phyloP scores from a whole-genome alignment of 1,140 invertebrate genomes.

The Cydia fagiglandana region DNA sequence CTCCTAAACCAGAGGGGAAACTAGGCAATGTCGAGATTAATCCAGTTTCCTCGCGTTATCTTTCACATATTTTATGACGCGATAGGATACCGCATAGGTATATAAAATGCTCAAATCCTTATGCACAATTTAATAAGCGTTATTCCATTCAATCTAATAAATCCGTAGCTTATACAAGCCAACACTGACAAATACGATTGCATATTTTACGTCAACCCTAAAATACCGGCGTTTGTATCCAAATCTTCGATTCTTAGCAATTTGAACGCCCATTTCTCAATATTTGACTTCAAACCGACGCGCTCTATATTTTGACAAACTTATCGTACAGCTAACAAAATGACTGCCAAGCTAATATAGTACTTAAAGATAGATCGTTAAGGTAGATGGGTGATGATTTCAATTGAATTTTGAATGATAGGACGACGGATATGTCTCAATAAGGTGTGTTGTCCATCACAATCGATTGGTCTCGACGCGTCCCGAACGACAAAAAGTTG shows the following conservation, averaged over 20 bases:
- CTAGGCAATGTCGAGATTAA: too few species aligned
- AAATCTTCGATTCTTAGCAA: slow-evolving; percentile 50
- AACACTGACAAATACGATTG: slow-evolving; percentile 45
- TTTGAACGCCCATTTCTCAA: slow-evolving; percentile 63
- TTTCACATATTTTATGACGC: too few species aligned
- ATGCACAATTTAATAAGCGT: neutral
- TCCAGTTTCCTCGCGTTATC: too few species aligned
- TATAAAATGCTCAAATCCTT: neutral
- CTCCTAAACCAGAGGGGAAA: too few species aligned
- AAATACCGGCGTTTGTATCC: slow-evolving; percentile 42
- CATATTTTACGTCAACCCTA: slow-evolving; percentile 52
- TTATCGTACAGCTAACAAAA: neutral
- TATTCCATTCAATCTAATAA: slow-evolving; percentile 2
- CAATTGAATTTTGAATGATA: neutral
- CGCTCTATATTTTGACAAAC: slow-evolving; percentile 9
- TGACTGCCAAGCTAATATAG: neutral
- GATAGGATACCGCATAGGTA: too few species aligned
- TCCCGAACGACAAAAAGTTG: slow-evolving; percentile 62
- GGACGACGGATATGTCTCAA: slow-evolving; percentile 41
- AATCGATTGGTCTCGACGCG: slow-evolving; percentile 63
- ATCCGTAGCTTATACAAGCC: slow-evolving; percentile 21
- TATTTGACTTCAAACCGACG: slow-evolving; percentile 34
- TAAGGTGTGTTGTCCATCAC: slow-evolving; percentile 55
- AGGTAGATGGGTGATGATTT: neutral
- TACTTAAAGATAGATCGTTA: neutral